Evolutionary conservation across 2,888 invertebrate genomes (phyloP).

Genomic region (Helleia helle): DNA sequence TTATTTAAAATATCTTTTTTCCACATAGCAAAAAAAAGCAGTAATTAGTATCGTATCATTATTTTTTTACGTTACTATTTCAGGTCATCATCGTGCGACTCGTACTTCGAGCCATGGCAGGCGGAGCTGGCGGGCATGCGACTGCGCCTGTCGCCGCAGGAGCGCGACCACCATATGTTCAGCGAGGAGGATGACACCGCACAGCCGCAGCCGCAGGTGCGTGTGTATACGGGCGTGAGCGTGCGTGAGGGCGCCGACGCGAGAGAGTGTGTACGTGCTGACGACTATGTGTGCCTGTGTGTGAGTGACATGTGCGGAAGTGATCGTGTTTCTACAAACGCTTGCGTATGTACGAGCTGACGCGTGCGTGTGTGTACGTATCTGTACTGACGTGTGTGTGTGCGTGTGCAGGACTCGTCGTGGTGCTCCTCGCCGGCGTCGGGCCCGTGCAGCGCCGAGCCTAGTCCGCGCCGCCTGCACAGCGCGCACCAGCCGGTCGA

Average conservation of each 20-base stretch:
- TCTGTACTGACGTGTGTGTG: slow-evolving; percentile 1
- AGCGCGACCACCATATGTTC: slow-evolving; percentile 89
- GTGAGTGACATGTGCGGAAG: too few species aligned
- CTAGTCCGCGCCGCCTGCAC: slow-evolving; percentile 38
- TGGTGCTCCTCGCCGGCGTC: slow-evolving; percentile 45
- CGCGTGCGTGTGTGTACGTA: slow-evolving; percentile 4
- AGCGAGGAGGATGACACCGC: slow-evolving; percentile 84
- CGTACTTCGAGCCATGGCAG: slow-evolving; percentile 89
- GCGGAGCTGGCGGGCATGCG: slow-evolving; percentile 89
- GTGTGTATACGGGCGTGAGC: too few species aligned
- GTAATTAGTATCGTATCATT: too few species aligned
- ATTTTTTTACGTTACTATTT: too few species aligned
- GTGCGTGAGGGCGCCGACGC: not conserved
- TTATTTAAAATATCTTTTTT: too few species aligned
- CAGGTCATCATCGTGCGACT: slow-evolving; percentile 92
- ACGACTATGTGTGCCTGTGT: not conserved
- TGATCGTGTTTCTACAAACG: too few species aligned
- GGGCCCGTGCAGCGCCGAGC: slow-evolving; percentile 41
- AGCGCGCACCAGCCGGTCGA: slow-evolving; percentile 35
- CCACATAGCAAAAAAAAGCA: too few species aligned
- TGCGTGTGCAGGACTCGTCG: slow-evolving; percentile 34
- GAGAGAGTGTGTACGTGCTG: slow-evolving; percentile 6
- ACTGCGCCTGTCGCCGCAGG: slow-evolving; percentile 87
- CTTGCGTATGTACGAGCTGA: not conserved
- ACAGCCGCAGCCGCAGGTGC: slow-evolving; percentile 23